Conservation (phyloP, 53 echinoderm and acorn worm genomes). For the Holothuria scabra region DNA sequence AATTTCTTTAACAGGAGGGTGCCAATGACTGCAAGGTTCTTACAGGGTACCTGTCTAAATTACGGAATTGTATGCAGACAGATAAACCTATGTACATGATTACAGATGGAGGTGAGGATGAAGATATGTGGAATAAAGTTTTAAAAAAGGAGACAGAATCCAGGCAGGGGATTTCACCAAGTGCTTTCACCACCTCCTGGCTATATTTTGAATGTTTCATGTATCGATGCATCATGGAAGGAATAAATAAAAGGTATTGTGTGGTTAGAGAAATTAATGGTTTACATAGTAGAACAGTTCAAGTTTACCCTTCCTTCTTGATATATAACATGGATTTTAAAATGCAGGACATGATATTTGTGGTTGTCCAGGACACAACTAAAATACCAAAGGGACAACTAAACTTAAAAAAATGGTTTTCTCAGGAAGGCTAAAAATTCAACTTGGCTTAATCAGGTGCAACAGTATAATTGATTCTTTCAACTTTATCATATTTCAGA, state of each 20-base stretch:
- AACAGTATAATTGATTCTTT: no score
- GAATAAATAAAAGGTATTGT: constrained; percentile 70
- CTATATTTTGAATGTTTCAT: constrained; percentile 87
- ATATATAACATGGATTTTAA: no score
- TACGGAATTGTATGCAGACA: constrained; percentile 83
- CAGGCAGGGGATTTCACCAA: constrained; percentile 62
- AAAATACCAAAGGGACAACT: no score
- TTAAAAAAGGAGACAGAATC: constrained; percentile 62
- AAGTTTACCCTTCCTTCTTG: no score
- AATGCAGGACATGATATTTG: no score
- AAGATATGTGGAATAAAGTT: constrained; percentile 69
- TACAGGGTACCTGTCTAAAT: constrained; percentile 74
- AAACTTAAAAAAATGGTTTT: no score
- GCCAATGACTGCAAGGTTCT: constrained; percentile 76
- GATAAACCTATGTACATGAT: constrained; percentile 74
- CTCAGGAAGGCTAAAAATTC: no score
- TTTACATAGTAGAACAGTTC: no score
- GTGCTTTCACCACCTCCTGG: constrained; percentile 83
- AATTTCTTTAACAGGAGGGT: constrained; percentile 64
- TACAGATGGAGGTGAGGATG: constrained; percentile 64
- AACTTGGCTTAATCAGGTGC: no score
- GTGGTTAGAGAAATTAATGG: no score
- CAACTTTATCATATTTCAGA: no score
- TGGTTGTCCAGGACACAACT: no score
- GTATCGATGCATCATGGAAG: constrained; percentile 85